Conservation (phyloP, 2,888 invertebrate species). For the Trachelus iudaicus region DNA sequence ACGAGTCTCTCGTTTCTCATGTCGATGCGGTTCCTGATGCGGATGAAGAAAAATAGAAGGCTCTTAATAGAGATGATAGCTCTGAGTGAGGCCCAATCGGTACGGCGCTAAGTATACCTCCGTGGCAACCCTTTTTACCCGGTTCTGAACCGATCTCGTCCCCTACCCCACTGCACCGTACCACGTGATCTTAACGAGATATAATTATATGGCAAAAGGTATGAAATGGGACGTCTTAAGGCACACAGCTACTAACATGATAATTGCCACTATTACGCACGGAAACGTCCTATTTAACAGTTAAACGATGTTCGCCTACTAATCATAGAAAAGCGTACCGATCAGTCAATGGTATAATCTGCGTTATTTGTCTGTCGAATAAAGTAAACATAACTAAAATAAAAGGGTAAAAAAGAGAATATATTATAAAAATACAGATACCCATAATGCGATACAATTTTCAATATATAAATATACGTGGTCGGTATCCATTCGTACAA, state of each 20-base stretch:
- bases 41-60: neutral
- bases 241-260: conserved; percentile 60
- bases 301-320: conserved; percentile 58
- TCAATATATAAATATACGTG: neutral
- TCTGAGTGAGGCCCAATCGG: neutral
- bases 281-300: conserved; percentile 62
- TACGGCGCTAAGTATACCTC: neutral
- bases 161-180: conserved; percentile 22
- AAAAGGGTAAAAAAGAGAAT: neutral
- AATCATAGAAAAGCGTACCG: conserved; percentile 41
- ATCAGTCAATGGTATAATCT: conserved; percentile 2
- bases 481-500: neutral
- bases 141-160: neutral
- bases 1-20: neutral
- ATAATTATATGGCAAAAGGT: conserved; percentile 58
- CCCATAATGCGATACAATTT: neutral
- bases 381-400: neutral
- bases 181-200: conserved; percentile 56
- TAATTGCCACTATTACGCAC: conserved; percentile 62
- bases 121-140: neutral
- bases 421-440: neutral
- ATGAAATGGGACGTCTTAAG: conserved; percentile 48
- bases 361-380: neutral
- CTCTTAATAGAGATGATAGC: neutral
- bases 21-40: neutral